phyloP scores from a whole-genome alignment of 2,113 vertebrate genomes.

The Phasianus colchicus region DNA sequence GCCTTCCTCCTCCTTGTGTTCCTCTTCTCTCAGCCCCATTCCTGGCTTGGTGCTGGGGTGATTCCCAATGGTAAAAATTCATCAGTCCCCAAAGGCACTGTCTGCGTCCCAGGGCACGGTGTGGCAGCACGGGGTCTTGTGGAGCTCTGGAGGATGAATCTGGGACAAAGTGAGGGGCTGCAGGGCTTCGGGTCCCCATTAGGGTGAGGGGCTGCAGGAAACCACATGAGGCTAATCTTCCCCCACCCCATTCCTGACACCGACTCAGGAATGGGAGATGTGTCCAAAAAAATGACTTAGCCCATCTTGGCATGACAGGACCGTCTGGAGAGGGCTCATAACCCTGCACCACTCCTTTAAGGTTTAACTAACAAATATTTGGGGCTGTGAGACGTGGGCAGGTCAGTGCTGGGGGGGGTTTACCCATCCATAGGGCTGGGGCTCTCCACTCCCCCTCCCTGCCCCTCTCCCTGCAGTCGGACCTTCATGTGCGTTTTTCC shows the following conservation, averaged over 20 bases:
- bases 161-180: not conserved
- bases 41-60: not conserved
- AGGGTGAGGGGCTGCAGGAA: not conserved
- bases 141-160: not conserved
- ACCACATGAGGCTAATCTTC: not conserved
- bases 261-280: not conserved
- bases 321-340: not conserved
- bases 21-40: not conserved
- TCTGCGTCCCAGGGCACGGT: not conserved
- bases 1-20: not conserved
- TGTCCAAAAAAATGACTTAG: not conserved
- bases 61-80: not conserved
- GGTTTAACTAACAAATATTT: not conserved
- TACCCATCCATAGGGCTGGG: not conserved
- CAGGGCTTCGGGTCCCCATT: not conserved
- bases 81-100: not conserved
- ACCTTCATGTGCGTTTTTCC: not conserved
- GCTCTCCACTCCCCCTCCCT: not conserved
- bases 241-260: not conserved
- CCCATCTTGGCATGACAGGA: not conserved
- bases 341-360: rapidly evolving
- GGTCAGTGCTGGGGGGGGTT: not conserved
- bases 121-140: not conserved
- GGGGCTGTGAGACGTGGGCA: not conserved
- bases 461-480: not conserved